These are phyloP conservation scores for Rhynchonycteris naso DNA, from an alignment of 2,797 vertebrate species.

Conservation along the genomic window DNA sequence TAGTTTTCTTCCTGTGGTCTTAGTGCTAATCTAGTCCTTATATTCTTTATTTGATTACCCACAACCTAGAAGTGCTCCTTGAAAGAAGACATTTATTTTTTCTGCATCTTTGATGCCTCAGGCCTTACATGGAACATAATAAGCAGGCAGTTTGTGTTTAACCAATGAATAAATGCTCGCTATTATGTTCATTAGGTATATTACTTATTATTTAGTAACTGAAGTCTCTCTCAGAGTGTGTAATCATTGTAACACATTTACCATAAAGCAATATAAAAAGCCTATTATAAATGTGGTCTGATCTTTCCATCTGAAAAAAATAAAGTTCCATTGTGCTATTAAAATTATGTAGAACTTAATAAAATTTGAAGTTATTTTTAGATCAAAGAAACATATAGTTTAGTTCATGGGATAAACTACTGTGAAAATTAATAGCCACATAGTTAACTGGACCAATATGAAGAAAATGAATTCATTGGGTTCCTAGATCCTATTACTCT, in stretches of 20 bases:
- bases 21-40: not conserved
- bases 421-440: conserved; percentile 15
- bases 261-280: not conserved
- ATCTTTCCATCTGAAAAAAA: not conserved
- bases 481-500: not conserved
- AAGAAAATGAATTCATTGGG: not conserved
- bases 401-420: not conserved
- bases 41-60: not conserved
- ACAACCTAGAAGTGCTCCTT: not conserved
- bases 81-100: not conserved
- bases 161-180: not conserved
- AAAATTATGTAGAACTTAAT: conserved; percentile 21
- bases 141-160: not conserved
- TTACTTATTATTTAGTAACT: not conserved
- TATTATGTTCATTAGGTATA: not conserved
- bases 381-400: not conserved
- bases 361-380: conserved; percentile 29
- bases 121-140: not conserved
- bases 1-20: not conserved
- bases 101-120: not conserved
- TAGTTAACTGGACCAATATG: not conserved
- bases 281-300: not conserved
- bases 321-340: not conserved
- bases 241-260: conserved; percentile 34
- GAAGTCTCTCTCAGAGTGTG: not conserved